These are phyloP conservation scores for Acronicta aceris DNA, from an alignment of 2,888 invertebrate species.

Conservation along the genomic window DNA sequence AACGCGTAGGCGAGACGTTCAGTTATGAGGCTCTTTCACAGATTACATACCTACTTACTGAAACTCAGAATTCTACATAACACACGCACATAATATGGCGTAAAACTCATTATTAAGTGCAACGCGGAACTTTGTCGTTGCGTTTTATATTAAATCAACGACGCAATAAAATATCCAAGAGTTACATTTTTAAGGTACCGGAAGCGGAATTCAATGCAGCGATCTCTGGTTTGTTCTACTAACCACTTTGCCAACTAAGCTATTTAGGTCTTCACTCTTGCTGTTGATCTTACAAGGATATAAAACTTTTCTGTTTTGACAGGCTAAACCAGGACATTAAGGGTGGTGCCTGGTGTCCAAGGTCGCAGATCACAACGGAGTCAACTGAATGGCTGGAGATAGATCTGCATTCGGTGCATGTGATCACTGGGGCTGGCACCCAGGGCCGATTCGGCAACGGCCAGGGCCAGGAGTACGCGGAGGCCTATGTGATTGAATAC, in stretches of 20 bases:
- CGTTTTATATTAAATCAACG: no score
- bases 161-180: no score
- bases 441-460: constrained; percentile 98
- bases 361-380: constrained; percentile 93
- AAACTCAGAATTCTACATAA: constrained; percentile 7
- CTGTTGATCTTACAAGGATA: background rate
- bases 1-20: constrained; percentile 4
- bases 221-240: no score
- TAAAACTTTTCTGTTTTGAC: constrained; percentile 62
- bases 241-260: no score
- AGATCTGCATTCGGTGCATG: constrained; percentile 93
- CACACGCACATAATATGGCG: constrained; percentile 2
- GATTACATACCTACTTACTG: no score
- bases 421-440: constrained; percentile 94
- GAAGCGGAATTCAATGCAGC: no score
- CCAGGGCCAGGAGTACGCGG: constrained; percentile 96
- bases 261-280: background rate
- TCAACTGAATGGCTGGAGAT: constrained; percentile 94
- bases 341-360: constrained; percentile 98
- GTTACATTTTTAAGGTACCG: no score
- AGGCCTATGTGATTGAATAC: constrained; percentile 95
- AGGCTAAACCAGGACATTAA: constrained; percentile 95
- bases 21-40: constrained; percentile 33
- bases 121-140: background rate
- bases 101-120: background rate